Percentiles rank a stretch among this genome's conserved stretches.
These are phyloP conservation scores for Neotragus pygmaeus DNA, from an alignment of 2,113 vertebrate species.

Conservation along the genomic window DNA sequence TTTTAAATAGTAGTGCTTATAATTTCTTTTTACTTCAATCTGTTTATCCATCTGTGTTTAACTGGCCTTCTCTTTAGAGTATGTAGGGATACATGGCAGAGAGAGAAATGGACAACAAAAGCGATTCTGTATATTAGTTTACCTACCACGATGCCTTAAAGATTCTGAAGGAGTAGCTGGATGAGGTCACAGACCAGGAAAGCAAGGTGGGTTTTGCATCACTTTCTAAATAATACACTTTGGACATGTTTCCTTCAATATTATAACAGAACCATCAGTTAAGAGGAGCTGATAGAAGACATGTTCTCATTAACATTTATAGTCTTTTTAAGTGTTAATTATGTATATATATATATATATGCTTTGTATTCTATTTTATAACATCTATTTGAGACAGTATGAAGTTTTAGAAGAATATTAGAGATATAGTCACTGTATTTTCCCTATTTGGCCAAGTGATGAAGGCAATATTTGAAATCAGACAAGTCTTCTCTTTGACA, in stretches of 20 bases:
- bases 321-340: neutral
- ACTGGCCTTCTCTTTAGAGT: neutral
- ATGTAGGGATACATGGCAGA: neutral
- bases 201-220: neutral
- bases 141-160: neutral
- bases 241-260: neutral
- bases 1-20: neutral
- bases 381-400: neutral
- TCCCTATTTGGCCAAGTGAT: neutral
- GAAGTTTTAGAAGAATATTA: neutral
- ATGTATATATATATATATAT: neutral
- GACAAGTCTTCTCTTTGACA: neutral
- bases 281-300: neutral
- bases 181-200: neutral
- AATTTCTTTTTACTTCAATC: neutral
- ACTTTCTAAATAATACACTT: neutral
- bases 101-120: slow-evolving; percentile 24
- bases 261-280: neutral
- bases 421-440: neutral
- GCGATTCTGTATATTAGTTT: neutral
- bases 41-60: slow-evolving; percentile 31
- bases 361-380: neutral
- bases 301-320: neutral
- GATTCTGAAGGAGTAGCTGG: neutral
- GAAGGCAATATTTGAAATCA: neutral